Evolutionary conservation across 1,140 invertebrate genomes (phyloP).

Genomic region (Sitobion miscanthi): DNA sequence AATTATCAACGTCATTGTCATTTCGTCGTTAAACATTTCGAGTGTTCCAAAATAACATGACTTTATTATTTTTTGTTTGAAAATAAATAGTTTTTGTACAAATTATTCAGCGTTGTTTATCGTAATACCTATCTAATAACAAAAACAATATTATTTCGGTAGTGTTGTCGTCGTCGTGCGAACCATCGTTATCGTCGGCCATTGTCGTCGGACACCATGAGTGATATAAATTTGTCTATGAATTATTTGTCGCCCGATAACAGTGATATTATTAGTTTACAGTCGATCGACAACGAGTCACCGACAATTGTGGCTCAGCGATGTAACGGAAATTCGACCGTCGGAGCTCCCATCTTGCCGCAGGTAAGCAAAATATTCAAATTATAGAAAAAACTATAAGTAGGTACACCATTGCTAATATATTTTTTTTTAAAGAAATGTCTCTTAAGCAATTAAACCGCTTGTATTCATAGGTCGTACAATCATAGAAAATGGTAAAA

Average conservation of each 20-base stretch:
- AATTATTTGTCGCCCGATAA: not conserved
- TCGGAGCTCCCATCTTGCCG: too few relatives aligned
- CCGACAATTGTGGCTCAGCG: not conserved
- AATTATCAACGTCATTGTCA: not conserved
- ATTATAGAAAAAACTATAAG: not conserved
- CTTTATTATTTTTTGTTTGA: not conserved
- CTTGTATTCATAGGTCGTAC: not conserved
- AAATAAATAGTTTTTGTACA: not conserved
- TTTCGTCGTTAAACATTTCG: not conserved
- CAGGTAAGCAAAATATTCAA: not conserved
- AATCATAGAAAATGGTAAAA: not conserved
- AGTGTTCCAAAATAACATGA: not conserved
- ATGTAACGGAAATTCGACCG: not conserved
- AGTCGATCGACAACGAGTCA: not conserved
- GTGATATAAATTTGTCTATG: not conserved
- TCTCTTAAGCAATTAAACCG: not conserved
- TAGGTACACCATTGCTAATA: too few relatives aligned
- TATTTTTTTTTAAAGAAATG: not conserved
- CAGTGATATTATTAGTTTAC: not conserved
- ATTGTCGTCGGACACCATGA: not conserved
- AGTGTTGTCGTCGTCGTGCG: not conserved
- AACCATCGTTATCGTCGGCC: not conserved
- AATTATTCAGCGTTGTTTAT: not conserved
- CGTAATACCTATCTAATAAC: not conserved
- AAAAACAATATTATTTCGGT: not conserved